Base-by-base conservation (phyloP, 1,140 invertebrate genomes). In the Choristoneura fumiferana region DNA sequence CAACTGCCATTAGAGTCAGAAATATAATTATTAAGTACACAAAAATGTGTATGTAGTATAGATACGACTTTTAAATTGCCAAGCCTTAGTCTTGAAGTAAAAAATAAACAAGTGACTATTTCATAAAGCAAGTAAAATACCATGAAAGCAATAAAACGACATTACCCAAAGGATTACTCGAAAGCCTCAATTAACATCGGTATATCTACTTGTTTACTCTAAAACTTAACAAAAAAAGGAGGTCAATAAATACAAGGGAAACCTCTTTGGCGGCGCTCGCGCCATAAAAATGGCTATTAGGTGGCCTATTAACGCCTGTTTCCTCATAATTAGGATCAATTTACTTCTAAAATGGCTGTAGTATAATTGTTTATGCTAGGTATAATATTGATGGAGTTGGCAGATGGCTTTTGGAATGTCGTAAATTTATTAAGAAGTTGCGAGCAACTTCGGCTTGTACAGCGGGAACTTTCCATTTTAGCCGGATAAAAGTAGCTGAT, bases 271-370 rank as follows among this genome's bases (percentile, higher is more conserved):
- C 79, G 83, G 85, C 68, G 58, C 64, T 54, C 66, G 59, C 63
- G 71, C 72, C 75, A 68, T 86, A 87, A 87, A 87, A 78, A 62
- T 69, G 63, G 57, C 81, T 73, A 86, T 87, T 86, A 86, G 72
- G 71, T 78, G 76, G 84, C 74, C 71, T 86, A 87, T 87, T 87
- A 87, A 81, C 84, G 80, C 83, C 84, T 87, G 76, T 86, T 86
- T 84, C 77, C 78, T 82, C 82, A 85, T 84, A 81, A 87, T 87
- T 87, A 85, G 81, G 76, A 85, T 61, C 76, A 78, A 83, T 84
- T 73, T 79, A 73, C 70, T 71, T 65, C 68, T 65, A 76, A 73
- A 74, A 62, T 62, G 58, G 63, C 65, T 67, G 33, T n/a, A n/a
- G n/a, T 81, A 76, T 79, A 74, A 78, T 78, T 76, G 77, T 80